Conservation (phyloP, 2,797 vertebrate species). For the Hozukius guyotensis region DNA sequence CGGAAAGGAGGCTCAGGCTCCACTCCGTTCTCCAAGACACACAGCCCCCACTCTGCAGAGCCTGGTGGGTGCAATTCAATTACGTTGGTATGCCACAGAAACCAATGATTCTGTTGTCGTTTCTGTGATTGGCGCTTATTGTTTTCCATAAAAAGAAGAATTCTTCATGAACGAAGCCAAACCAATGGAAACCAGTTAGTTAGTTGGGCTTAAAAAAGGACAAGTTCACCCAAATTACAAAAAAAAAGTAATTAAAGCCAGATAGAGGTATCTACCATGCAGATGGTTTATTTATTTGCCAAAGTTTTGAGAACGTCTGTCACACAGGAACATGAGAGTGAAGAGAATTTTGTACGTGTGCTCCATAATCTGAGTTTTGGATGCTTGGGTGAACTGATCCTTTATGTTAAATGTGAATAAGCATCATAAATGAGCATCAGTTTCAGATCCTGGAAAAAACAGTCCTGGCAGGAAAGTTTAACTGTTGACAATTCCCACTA, state of each 20-base stretch:
- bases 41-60: constrained; percentile 91
- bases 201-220: neutral
- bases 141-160: neutral
- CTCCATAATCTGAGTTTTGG: neutral
- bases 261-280: no score
- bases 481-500: no score
- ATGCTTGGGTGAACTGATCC: neutral
- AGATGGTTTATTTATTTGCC: neutral
- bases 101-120: neutral
- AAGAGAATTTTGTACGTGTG: neutral
- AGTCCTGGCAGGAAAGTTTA: neutral
- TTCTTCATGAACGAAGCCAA: constrained; percentile 11
- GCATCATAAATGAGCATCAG: neutral
- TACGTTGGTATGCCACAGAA: neutral
- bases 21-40: constrained; percentile 86
- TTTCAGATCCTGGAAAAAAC: neutral
- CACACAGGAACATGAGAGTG: neutral
- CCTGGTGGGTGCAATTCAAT: constrained; percentile 77
- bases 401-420: neutral
- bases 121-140: neutral
- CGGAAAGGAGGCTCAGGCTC: constrained; percentile 85
- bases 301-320: neutral
- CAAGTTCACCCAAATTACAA: neutral
- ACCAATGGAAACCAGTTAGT: neutral
- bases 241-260: neutral